Conservation (phyloP, 2,888 invertebrate species). For the Gymnoscelis rufifasciata region DNA sequence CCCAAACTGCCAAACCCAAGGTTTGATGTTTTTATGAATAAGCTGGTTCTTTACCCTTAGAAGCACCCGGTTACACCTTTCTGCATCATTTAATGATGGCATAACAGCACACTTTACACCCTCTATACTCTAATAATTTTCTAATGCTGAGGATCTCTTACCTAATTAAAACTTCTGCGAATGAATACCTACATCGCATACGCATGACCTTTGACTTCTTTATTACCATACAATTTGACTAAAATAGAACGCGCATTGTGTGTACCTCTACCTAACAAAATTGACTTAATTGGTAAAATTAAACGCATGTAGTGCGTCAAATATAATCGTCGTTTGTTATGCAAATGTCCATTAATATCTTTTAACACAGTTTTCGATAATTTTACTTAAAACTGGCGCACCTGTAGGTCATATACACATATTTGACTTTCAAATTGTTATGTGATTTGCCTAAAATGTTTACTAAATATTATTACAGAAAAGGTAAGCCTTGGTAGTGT, state of each 20-base stretch:
- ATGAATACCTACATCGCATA: no score
- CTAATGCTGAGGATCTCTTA: not conserved
- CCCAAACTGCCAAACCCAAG: slow-evolving; percentile 37
- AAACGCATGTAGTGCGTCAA: not conserved
- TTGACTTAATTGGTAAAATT: not conserved
- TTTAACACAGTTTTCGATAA: no score
- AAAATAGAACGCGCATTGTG: slow-evolving; percentile 1
- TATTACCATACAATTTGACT: not conserved
- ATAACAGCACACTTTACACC: slow-evolving; percentile 12
- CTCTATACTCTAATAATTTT: slow-evolving; percentile 11
- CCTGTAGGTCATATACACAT: no score
- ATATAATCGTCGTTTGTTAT: no score
- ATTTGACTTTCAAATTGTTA: no score
- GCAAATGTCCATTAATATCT: no score
- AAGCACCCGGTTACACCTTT: slow-evolving; percentile 23
- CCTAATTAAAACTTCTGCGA: not conserved
- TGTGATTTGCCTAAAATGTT: not conserved
- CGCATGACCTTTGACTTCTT: slow-evolving; percentile 17
- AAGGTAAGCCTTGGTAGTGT: no score
- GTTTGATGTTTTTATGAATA: slow-evolving; percentile 49
- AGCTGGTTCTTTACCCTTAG: slow-evolving; percentile 23
- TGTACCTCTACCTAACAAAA: not conserved
- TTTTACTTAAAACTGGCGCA: no score
- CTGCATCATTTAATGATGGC: slow-evolving; percentile 1
- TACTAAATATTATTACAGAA: no score